Base-by-base conservation (phyloP, 92 coral and sea anemone species). In the Paramuricea clavata region DNA sequence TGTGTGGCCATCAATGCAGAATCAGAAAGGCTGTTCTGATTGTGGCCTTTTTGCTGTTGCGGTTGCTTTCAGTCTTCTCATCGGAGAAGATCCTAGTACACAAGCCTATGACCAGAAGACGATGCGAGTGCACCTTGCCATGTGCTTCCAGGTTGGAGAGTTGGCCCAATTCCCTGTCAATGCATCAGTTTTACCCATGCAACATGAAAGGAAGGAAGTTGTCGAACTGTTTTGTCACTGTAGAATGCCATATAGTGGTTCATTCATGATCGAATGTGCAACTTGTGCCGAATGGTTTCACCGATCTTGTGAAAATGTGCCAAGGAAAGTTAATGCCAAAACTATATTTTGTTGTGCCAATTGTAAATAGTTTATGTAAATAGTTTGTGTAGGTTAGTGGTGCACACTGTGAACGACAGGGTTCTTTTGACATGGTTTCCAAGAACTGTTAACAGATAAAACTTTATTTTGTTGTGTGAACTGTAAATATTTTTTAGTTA, bases 11-110 rank as follows among this genome's bases (percentile, higher is more conserved):
- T 65, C 72, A 65, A 65, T 65, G 72, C 34, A 26, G 21, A 26
- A 65, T 12, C 72, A 65, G 21, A 65, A 65, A 65, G 72, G 72
- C 21, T 2, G 72, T 65, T 65, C 31, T 8, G 72, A 65, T 65
- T 65, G 72, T 65, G 72, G 72, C 72, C 72, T 65, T 32, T 65
- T 65, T 25, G 72, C 72, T n/a, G 16, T 65, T n/a, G 72, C 72
- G 16, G 33, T 12, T 10, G 72, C 72, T 8, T 9, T 3, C 33
- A 65, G 72, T 32, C 72, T 65, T 65, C 19, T 26, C 31, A 65
- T 3, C 33, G 72, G 72, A 26, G 72, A 65, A 8, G 28, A 65
- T 26, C 72, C 72, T 4, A 65, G 72, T 25, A 12, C 16, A 65
- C 72, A n/a, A 65, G 34, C 15, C 1, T 65, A 65, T 65, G 72